A percentile compares a stretch with the other conserved stretches of the same genome.
Evolutionary conservation across 2,888 invertebrate genomes (phyloP).

Genomic region (Spisula subtruncata): DNA sequence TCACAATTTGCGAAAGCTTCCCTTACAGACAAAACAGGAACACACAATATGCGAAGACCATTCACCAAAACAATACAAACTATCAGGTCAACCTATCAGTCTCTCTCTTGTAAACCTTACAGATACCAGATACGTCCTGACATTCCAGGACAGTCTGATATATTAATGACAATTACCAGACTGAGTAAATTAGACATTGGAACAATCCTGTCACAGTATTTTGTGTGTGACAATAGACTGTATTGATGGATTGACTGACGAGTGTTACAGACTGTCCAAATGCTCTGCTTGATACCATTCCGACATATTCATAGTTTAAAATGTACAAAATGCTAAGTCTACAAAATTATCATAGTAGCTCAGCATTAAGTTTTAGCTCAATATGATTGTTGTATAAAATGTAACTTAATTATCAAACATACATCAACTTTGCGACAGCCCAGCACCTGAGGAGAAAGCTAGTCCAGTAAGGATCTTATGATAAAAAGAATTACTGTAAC

Average conservation of each 20-base stretch:
- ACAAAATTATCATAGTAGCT: too few relatives aligned
- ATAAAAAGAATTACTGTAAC: background rate
- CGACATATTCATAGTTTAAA: too few relatives aligned
- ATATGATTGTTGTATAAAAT: too few relatives aligned
- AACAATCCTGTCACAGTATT: background rate
- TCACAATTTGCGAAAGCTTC: too few relatives aligned
- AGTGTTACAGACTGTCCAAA: background rate
- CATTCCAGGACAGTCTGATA: background rate
- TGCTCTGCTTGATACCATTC: background rate
- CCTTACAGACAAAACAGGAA: background rate
- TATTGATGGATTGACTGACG: background rate
- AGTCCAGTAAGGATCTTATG: background rate
- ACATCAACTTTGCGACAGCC: background rate
- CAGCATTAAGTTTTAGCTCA: background rate
- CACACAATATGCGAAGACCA: background rate
- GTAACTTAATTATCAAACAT: background rate
- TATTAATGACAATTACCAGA: conserved; percentile 12
- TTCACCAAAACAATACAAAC: background rate
- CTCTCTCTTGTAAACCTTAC: background rate
- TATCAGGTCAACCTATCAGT: background rate
- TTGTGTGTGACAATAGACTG: background rate
- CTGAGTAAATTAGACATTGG: conserved; percentile 2
- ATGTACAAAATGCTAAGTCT: too few relatives aligned
- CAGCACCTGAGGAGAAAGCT: background rate
- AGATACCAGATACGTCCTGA: background rate